A percentile compares a stretch with the other conserved stretches of the same genome.
Evolutionary conservation across 2,113 vertebrate genomes (phyloP).

Genomic region (Corythaeola cristata): DNA sequence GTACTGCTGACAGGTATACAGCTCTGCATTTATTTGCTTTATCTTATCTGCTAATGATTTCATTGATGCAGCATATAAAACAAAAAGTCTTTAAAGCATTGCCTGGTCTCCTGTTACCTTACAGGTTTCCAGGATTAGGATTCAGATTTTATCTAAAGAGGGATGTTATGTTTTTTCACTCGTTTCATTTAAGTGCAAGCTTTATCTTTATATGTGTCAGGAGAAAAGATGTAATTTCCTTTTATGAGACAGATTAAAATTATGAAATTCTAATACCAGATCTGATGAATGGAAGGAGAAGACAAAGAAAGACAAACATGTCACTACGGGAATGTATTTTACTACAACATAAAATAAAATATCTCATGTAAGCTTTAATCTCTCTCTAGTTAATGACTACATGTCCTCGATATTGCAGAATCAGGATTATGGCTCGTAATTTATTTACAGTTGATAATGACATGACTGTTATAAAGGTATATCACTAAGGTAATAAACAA

Average conservation of each 20-base stretch:
- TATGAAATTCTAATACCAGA: not conserved
- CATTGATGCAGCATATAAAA: not conserved
- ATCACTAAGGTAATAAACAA: not conserved
- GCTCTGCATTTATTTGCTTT: not conserved
- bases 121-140: conserved; percentile 16
- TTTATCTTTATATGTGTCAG: conserved; percentile 4
- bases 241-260: conserved; percentile 24
- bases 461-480: not conserved
- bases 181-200: not conserved
- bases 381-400: not conserved
- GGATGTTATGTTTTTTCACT: not conserved
- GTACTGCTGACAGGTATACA: not conserved
- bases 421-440: not conserved
- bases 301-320: not conserved
- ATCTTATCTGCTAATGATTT: conserved; percentile 43
- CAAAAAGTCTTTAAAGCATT: not conserved
- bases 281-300: not conserved
- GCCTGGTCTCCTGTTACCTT: not conserved
- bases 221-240: conserved; percentile 14
- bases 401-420: not conserved
- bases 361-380: not conserved
- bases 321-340: not conserved
- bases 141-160: not conserved
- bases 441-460: conserved; percentile 4
- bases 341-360: not conserved